Base-by-base conservation (phyloP, 2,888 invertebrate species). In the Agriopis leucophaearia region DNA sequence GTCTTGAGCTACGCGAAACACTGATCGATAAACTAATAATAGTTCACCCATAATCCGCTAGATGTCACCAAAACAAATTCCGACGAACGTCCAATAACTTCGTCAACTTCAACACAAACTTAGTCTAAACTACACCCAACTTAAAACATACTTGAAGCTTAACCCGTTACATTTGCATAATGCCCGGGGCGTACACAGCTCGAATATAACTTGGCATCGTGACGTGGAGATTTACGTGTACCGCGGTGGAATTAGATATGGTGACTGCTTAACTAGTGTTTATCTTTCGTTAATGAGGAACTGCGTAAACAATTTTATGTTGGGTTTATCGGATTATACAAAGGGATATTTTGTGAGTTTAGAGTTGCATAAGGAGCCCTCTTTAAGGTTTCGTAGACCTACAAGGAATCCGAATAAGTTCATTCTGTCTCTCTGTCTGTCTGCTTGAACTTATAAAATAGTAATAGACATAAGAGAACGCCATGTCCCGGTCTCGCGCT, bases 31-130 rank as follows among this genome's bases (percentile, higher is more conserved):
- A 27, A 27, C 27, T 27, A 27, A 27, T 27, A 27, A 38, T 10
- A 66, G 66, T 69, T 63, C 66, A 38, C 35, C 16, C 50, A 55
- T 66, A 71, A 71, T 69, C 73, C 73, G 71, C 61, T 71, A 73
- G 73, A 73, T 73, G 73, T 66, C 71, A 47, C 67, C 61, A 64
- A 65, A 71, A 69, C 73, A 66, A 73, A 73, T 69, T 69, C 69
- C 56, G 35, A 52, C 58, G 60, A 45, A 42, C 62, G 51, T 60
- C 70, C 69, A 66, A 71, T 65, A 73, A 71, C 71, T 71, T 65
- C 15, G 68, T 62, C 63, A 71, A 71, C 63, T 69, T 65, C 56
- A 73, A 69, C 71, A 67, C 65, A n/a, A 69, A 73, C 61, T 69
- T 69, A 69, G 65, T 69, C 65, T 51, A 73, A 73, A 71, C 73